Percentiles rank a stretch among this genome's conserved stretches.
Evolutionary conservation across 2,888 invertebrate species (phyloP).

Genomic region (Metopia argyrocephala): DNA sequence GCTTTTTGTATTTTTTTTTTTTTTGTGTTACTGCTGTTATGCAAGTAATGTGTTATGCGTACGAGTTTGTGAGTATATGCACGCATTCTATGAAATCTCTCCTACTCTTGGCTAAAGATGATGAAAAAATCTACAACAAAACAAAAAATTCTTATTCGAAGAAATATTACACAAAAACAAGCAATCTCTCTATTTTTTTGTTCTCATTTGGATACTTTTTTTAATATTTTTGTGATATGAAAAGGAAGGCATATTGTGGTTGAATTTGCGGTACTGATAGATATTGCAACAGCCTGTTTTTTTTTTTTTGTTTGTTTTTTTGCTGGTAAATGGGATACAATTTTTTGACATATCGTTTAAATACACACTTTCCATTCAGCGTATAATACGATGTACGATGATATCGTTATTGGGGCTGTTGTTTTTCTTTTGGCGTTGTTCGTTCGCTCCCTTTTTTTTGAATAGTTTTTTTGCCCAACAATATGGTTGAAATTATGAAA

Average conservation of each 20-base stretch:
- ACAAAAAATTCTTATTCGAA: conserved; percentile 23
- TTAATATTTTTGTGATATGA: background rate
- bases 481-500: conserved; percentile 59
- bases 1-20: background rate
- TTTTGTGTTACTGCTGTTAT: background rate
- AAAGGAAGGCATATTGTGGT: conserved; percentile 53
- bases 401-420: background rate
- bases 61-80: background rate
- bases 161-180: conserved; percentile 37
- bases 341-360: conserved; percentile 59
- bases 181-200: background rate
- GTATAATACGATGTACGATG: conserved; percentile 5
- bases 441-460: background rate
- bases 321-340: conserved; percentile 60
- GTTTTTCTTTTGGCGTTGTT: conserved; percentile 11
- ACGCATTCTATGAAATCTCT: conserved; percentile 15
- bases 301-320: too few species aligned
- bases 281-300: conserved; percentile 62
- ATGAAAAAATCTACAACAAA: conserved; percentile 20
- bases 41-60: background rate
- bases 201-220: conserved; percentile 5
- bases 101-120: conserved; percentile 57
- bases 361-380: conserved; percentile 43
- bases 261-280: conserved; percentile 56
- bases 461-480: conserved; percentile 24